Conservation (phyloP, 2,797 vertebrate genomes). For the Oryzias sinensis region DNA sequence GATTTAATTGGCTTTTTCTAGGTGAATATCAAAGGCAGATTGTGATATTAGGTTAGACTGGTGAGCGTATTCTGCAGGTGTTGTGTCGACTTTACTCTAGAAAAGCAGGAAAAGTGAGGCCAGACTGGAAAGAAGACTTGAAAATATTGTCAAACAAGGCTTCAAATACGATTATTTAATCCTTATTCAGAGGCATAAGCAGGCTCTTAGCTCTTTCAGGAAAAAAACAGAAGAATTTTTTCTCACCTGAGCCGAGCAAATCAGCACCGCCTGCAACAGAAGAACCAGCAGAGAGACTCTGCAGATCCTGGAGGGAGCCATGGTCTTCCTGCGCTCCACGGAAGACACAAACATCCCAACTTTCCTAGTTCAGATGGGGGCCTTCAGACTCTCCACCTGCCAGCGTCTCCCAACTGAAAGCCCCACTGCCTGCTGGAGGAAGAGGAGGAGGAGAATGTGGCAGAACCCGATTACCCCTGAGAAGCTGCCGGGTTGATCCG, state of each 20-base stretch:
- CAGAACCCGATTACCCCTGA: constrained; percentile 67
- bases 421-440: constrained; percentile 45
- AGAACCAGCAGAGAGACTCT: constrained; percentile 66
- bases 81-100: too few relatives aligned
- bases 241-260: constrained; percentile 90
- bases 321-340: constrained; percentile 63
- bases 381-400: constrained; percentile 57
- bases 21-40: too few relatives aligned
- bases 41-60: too few relatives aligned
- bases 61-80: too few relatives aligned
- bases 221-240: not conserved
- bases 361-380: constrained; percentile 53
- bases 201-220: not conserved
- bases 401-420: constrained; percentile 63
- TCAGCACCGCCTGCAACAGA: constrained; percentile 80
- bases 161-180: too few relatives aligned
- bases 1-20: too few relatives aligned
- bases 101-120: too few relatives aligned
- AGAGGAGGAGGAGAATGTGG: constrained; percentile 41
- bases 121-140: too few relatives aligned
- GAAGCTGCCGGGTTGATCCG: constrained; percentile 27
- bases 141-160: too few relatives aligned
- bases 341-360: constrained; percentile 50
- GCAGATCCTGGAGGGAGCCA: constrained; percentile 68
- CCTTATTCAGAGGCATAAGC: too few relatives aligned